Percentiles rank a stretch among this genome's conserved stretches.
phyloP scores from a whole-genome alignment of 30 jellyfish, hydroid and myxozoan species.

The Pseudorhiza aurosa region DNA sequence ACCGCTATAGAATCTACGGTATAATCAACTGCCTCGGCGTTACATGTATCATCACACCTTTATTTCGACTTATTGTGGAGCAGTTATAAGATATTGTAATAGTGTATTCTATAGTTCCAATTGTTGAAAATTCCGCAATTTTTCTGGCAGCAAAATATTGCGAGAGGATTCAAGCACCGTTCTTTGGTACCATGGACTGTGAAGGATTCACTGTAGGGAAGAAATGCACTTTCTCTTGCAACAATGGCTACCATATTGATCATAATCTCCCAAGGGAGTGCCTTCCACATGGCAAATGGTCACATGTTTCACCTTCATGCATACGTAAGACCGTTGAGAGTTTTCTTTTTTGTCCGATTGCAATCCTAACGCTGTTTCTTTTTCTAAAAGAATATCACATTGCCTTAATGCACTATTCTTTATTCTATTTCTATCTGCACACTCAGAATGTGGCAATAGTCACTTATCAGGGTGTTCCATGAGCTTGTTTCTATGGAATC shows the following conservation, averaged over 20 bases:
- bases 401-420: background rate
- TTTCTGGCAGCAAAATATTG: conserved; percentile 67
- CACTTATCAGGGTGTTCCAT: too few species aligned
- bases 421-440: background rate
- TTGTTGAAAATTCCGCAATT: too few species aligned
- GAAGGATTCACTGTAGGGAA: conserved; percentile 77
- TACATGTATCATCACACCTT: too few species aligned
- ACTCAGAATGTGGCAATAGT: too few species aligned
- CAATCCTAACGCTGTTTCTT: too few species aligned
- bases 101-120: background rate
- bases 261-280: conserved; percentile 54
- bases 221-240: conserved; percentile 69
- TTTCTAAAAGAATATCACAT: too few species aligned
- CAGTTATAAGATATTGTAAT: background rate
- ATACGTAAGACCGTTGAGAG: conserved; percentile 57
- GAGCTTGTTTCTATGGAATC: too few species aligned
- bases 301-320: conserved; percentile 59
- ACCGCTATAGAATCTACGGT: too few species aligned
- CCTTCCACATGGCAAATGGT: conserved; percentile 80
- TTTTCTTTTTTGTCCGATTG: background rate
- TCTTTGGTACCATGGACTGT: conserved; percentile 68
- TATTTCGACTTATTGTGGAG: background rate
- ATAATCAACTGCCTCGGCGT: too few species aligned
- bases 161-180: conserved; percentile 58
- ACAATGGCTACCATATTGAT: conserved; percentile 62